Evolutionary conservation across 2,797 vertebrate species (phyloP), one percentile per base, ranked within the genome.

Genomic region (Salarias fasciatus): DNA sequence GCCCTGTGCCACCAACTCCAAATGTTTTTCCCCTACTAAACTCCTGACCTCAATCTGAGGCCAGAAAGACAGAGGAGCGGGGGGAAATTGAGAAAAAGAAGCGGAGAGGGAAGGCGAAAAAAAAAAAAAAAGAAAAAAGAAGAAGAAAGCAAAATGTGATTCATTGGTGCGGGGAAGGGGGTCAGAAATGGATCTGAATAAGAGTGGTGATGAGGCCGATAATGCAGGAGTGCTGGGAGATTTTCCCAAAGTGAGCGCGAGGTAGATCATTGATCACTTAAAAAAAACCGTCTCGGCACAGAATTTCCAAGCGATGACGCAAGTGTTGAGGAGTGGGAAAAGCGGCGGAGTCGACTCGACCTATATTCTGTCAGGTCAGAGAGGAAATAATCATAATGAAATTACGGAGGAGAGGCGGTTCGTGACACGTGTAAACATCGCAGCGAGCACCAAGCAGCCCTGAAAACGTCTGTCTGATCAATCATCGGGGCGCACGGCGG

Each of bases 11-110:
- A 89, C 86, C 29, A 36, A 76, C 87, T 91, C 83, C 72, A 86
- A 92, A 91, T 89, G 89, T 89, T 91, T 88, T 90, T 91, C 85
- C 87, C 89, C 91, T 87, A 91, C 88, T 92, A 92, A 92, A 92
- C 92, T 92, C 80, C 81, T 91, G 90, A 93, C 92, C 91, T 83
- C 86, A 87, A 84, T 90, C 84, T 89, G 83, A 80, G 85, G 88
- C 89, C 89, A 89, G 84, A 86, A 80, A 73, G 71, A 83, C 70
- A 81, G 77, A 77, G 54, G 55, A 69, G 57, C 42, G 61, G 53
- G 67, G 71, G 58, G 70, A 31, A 8, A 5, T 11, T 38, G 63
- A 35, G 75, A 76, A 75, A 73, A 75, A 82, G 59, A 77, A 59
- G 43, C 52, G 10, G 28, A 49, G 49, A 14, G 9, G 18, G 18